phyloP scores from a whole-genome alignment of 2,888 invertebrate genomes.

The Caenorhabditis sp. region DNA sequence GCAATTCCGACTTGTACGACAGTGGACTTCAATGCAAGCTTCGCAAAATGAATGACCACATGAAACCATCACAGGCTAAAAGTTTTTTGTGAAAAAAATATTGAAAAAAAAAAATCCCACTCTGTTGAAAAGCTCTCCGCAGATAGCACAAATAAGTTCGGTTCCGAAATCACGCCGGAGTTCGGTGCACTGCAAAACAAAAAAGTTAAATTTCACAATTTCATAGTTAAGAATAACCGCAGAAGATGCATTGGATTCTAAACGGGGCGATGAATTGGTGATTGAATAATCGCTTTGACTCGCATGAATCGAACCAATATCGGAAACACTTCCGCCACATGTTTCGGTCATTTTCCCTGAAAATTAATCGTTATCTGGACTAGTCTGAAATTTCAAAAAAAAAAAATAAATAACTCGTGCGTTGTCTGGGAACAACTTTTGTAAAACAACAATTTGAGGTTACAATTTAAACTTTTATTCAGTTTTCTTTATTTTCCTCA shows the following conservation, averaged over 20 bases:
- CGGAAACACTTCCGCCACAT: not conserved
- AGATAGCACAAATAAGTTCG: constrained; percentile 26
- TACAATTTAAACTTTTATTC: too few relatives aligned
- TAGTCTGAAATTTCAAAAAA: not conserved
- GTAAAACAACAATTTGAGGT: not conserved
- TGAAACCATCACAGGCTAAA: constrained; percentile 33
- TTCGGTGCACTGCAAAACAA: constrained; percentile 24
- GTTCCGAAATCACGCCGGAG: constrained; percentile 16
- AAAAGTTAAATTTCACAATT: not conserved
- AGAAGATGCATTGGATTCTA: constrained; percentile 33
- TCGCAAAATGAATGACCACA: constrained; percentile 40
- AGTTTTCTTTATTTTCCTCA: too few relatives aligned
- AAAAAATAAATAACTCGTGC: not conserved
- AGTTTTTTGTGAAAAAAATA: not conserved
- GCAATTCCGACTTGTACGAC: constrained; percentile 19
- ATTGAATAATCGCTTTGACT: constrained; percentile 29
- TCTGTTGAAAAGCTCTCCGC: constrained; percentile 26
- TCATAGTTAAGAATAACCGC: constrained; percentile 16
- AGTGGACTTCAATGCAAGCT: constrained; percentile 27
- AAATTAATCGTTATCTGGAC: not conserved
- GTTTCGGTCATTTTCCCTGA: not conserved
- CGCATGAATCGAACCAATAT: constrained; percentile 14
- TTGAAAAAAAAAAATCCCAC: not conserved
- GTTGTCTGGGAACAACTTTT: not conserved
- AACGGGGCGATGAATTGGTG: constrained; percentile 23